Evolutionary conservation across 1,140 invertebrate genomes (phyloP), one percentile per base, ranked within the genome.

Genomic region (Drosophila nigrodunni): DNA sequence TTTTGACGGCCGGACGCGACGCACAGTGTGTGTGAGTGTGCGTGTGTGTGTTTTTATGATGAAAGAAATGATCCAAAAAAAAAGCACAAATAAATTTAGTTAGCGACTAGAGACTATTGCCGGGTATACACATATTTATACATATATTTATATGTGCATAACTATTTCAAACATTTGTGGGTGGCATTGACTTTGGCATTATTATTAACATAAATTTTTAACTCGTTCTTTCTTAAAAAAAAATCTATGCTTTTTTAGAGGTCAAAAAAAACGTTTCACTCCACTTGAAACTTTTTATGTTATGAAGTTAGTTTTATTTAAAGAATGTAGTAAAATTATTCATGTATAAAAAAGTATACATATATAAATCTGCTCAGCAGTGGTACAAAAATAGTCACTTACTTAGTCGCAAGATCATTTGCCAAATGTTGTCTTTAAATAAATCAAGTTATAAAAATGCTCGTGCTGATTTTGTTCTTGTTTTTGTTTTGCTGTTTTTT

Each of bases 401-500:
- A 69, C 58, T 74, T 62, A 70, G 66, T 62, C 50, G 43, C 65
- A 37, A 68, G 66, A 75, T 81, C 74, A 62, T 52, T 86, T 73
- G 83, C 67, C 79, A 78, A 82, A 81, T 82, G 67, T 70, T 71
- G 55, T 82, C 75, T 82, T 73, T 82, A 88, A 86, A 86, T 86
- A 86, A 86, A 86, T 88, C 83, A 87, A 88, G 82, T 88, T 88
- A 87, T 87, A 88, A 88, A 88, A 89, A 74, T 88, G 80, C 73
- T 77, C 52, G 57, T 69, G 61, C 55, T 72, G 77, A 80, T 88
- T 87, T 82, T 61, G 77, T 88, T 79, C 6, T 5, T 30, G 6
- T 30, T 30, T 30, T 30, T 30, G 3, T 30, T 30, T 25, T 25
- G 2, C 25, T 25, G 1, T 25, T 30, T 30, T 30, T 4, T 30